These are phyloP conservation scores for Synanceia verrucosa DNA, from an alignment of 2,797 vertebrate genomes.

Conservation along the genomic window DNA sequence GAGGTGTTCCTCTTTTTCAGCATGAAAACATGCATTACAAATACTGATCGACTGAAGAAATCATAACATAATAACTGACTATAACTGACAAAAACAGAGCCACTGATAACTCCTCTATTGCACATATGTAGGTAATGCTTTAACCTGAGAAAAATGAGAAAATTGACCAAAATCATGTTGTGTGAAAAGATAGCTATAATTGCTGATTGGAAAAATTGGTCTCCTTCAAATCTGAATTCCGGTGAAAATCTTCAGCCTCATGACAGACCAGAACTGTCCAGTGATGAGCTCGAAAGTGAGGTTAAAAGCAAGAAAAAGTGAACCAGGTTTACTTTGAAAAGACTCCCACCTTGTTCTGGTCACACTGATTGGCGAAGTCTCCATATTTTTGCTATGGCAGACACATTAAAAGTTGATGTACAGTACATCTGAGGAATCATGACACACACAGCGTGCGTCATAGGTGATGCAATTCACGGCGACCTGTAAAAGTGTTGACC, in stretches of 20 bases:
- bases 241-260: background rate
- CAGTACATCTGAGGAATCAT: background rate
- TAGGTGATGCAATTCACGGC: slow-evolving; percentile 38
- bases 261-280: background rate
- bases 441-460: slow-evolving; percentile 36
- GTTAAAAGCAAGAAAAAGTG: background rate
- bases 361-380: background rate
- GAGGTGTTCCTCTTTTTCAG: too few species aligned
- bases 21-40: too few species aligned
- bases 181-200: background rate
- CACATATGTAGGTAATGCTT: background rate
- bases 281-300: background rate
- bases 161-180: background rate
- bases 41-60: too few species aligned
- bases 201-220: background rate
- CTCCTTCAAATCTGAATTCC: background rate
- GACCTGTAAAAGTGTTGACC: slow-evolving; percentile 44
- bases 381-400: background rate
- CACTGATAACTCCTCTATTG: background rate
- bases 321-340: background rate
- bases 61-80: too few species aligned
- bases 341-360: background rate
- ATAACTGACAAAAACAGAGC: too few species aligned
- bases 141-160: background rate
- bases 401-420: background rate